Evolutionary conservation across 1,140 invertebrate genomes (phyloP), one percentile per base, ranked within the genome.

Genomic region (Drosophila athabasca): DNA sequence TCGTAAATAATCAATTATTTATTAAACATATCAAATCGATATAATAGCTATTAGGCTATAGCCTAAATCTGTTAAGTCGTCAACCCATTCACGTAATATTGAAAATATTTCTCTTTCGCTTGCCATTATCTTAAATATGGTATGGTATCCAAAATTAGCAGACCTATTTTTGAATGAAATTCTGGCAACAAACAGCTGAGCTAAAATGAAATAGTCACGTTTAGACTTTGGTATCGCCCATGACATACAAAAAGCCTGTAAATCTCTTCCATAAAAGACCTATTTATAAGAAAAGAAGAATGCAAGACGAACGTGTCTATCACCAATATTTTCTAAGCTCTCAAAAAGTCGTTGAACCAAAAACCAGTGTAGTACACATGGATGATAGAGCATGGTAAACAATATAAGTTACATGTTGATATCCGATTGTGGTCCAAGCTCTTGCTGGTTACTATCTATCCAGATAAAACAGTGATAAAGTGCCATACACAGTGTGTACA

Each of bases 101-200:
- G 4, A 26, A 26, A 5, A 26, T 5, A 26, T 45, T 19, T 6
- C 8, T 39, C 13, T 39, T 11, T 11, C 11, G 11, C 4, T 39
- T 13, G 3, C 11, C 11, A 11, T 39, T 39, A 39, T 39, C 35
- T 39, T 4, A 13, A 39, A 11, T 39, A 39, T 11, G 9, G 35
- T 13, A 7, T 8, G n/a, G 2, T 45, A 3, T 8, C 6, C 5
- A 9, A 13, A 45, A 48, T 48, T 7, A 22, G 19, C 22, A 6
- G 4, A 13, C 67, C 55, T 51, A 71, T 53, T 71, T 61, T 71
- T 71, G n/a, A 71, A 71, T 71, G 49, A 70, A 41, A 17, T 8
- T n/a, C 5, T 13, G 35, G 35, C 11, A 22, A 11, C 13, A 46
- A 60, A 9, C 15, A 53, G 13, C 46, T 49, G 2, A 9, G 24